A percentile compares a stretch with the other conserved stretches of the same genome.
These are phyloP conservation scores for Anthonomus grandis DNA, from an alignment of 1,140 invertebrate genomes.

Conservation along the genomic window DNA sequence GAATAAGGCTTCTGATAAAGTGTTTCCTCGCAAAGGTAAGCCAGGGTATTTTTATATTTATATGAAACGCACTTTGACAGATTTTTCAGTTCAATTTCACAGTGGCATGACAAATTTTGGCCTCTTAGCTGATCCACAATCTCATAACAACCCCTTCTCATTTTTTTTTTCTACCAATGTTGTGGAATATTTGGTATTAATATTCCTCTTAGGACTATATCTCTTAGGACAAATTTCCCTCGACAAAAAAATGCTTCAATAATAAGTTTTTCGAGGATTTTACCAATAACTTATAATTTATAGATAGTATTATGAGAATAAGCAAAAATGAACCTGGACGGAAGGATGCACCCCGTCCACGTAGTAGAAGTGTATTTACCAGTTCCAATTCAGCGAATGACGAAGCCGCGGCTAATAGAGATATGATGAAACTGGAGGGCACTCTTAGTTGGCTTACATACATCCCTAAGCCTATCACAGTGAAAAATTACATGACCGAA, in stretches of 20 bases:
- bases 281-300: conserved; percentile 36
- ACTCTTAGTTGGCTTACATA: conserved; percentile 34
- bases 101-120: background rate
- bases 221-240: background rate
- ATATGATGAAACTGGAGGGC: conserved; percentile 42
- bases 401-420: conserved; percentile 36
- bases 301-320: conserved; percentile 43
- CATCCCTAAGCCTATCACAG: conserved; percentile 41
- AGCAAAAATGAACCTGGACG: conserved; percentile 36
- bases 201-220: background rate
- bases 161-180: background rate
- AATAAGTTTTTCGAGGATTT: background rate
- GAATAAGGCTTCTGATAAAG: conserved; percentile 42
- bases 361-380: conserved; percentile 46
- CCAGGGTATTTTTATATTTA: background rate
- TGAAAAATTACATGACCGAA: conserved; percentile 43
- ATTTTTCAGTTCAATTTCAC: background rate
- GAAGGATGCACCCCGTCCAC: conserved; percentile 38
- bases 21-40: conserved; percentile 43
- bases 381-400: conserved; percentile 41
- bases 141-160: background rate
- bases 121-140: background rate
- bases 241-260: background rate
- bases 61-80: background rate
- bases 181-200: background rate